Percentiles rank a stretch among this genome's conserved stretches.
phyloP scores from a whole-genome alignment of 2,888 invertebrate genomes.

The Anoplius nigerrimus region DNA sequence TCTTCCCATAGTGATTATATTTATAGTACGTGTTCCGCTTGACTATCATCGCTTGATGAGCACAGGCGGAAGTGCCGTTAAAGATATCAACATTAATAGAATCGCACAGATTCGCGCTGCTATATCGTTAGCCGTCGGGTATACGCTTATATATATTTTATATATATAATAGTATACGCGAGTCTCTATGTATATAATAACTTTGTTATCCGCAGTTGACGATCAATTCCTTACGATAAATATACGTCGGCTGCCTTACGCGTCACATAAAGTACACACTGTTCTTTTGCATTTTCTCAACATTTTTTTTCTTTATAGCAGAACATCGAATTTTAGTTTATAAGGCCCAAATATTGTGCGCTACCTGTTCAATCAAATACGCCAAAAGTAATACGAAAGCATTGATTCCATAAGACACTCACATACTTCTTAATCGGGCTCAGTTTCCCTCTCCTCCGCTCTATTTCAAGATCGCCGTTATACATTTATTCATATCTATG shows the following conservation, averaged over 20 bases:
- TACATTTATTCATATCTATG: too few relatives aligned
- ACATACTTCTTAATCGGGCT: slow-evolving; percentile 10
- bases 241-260: slow-evolving; percentile 8
- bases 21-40: slow-evolving; percentile 2
- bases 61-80: slow-evolving; percentile 19
- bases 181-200: slow-evolving; percentile 38
- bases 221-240: slow-evolving; percentile 55
- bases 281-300: slow-evolving; percentile 6
- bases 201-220: slow-evolving; percentile 19
- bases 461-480: neutral
- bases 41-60: slow-evolving; percentile 18
- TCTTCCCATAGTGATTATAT: slow-evolving; percentile 37
- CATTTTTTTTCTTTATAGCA: slow-evolving; percentile 29
- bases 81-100: slow-evolving; percentile 29
- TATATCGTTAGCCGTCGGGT: slow-evolving; percentile 6
- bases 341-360: slow-evolving; percentile 62
- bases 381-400: slow-evolving; percentile 48
- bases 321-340: slow-evolving; percentile 55
- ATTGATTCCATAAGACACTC: slow-evolving; percentile 21
- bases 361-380: slow-evolving; percentile 58
- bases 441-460: neutral
- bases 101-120: slow-evolving; percentile 9
- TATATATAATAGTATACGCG: slow-evolving; percentile 35
- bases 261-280: too few relatives aligned
- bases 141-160: slow-evolving; percentile 29